Percentiles rank a stretch among this genome's conserved stretches.
Evolutionary conservation across 1,140 invertebrate species (phyloP).

Genomic region (Macrotrachela quadricornifera): DNA sequence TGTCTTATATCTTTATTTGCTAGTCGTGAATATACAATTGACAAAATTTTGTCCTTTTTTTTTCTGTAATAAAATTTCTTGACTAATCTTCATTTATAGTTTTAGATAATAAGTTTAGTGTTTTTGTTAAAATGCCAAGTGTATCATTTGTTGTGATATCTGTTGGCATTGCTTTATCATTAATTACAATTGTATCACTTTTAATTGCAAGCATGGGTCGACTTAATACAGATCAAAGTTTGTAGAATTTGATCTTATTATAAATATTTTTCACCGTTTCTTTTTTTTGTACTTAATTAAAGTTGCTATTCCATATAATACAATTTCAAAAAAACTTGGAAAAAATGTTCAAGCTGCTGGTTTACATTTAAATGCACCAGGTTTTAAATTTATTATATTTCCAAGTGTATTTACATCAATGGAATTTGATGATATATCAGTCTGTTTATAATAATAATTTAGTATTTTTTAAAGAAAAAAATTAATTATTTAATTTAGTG

Average conservation of each 20-base stretch:
- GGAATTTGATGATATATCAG: slow-evolving; percentile 14
- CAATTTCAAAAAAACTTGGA: slow-evolving; percentile 15
- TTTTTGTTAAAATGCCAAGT: no score
- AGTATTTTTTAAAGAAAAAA: neutral
- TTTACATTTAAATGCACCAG: slow-evolving; percentile 19
- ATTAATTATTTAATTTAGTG: slow-evolving; percentile 14
- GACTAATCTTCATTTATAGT: no score
- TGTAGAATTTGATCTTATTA: slow-evolving; percentile 14
- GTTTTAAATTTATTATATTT: slow-evolving; percentile 23
- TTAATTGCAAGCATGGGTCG: no score
- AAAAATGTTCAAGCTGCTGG: slow-evolving; percentile 15
- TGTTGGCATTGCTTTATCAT: no score
- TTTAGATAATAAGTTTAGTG: no score
- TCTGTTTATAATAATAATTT: slow-evolving; percentile 9
- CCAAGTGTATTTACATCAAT: slow-evolving; percentile 21
- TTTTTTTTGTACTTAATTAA: slow-evolving; percentile 5
- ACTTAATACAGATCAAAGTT: no score
- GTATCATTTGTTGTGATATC: no score
- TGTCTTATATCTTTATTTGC: no score
- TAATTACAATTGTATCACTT: no score
- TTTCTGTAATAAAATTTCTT: no score
- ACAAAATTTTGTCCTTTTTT: no score
- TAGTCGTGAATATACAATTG: no score
- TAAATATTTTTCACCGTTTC: neutral
- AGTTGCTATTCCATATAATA: slow-evolving; percentile 23